Percentiles rank a stretch among this genome's conserved stretches.
Conservation (phyloP, 2,113 vertebrate species). For the Pristiophorus japonicus region DNA sequence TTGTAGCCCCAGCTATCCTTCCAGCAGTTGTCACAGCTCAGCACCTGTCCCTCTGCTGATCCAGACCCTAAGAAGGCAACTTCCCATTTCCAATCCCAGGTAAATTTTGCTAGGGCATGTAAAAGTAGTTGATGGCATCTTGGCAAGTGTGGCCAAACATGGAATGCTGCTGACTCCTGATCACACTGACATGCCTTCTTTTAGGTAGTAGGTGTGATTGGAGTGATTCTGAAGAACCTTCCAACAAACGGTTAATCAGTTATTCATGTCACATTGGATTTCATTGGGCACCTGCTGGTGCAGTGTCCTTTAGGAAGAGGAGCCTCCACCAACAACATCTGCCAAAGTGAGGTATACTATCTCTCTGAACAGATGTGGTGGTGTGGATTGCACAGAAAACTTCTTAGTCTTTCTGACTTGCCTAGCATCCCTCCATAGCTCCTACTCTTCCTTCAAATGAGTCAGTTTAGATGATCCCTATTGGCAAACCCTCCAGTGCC, state of each 20-base stretch:
- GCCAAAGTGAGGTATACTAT: too few species aligned
- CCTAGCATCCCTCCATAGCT: too few species aligned
- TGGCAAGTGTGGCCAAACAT: background rate
- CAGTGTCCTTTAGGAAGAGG: too few species aligned
- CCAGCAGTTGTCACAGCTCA: background rate
- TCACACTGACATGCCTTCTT: background rate
- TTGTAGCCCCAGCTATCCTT: background rate
- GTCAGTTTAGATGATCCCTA: too few species aligned
- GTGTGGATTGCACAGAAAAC: too few species aligned
- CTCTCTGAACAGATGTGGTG: too few species aligned
- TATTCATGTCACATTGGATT: background rate
- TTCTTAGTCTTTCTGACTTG: too few species aligned
- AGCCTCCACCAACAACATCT: too few species aligned
- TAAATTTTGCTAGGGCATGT: background rate
- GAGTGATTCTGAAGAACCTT: background rate
- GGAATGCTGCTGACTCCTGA: background rate
- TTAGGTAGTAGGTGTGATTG: background rate
- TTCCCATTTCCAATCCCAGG: background rate
- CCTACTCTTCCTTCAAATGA: too few species aligned
- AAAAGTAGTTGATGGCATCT: background rate
- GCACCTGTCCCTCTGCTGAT: background rate
- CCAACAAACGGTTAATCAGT: background rate
- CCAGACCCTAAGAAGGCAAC: background rate
- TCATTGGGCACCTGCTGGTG: too few species aligned
- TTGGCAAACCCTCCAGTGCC: too few species aligned